Evolutionary conservation across 1,140 invertebrate genomes (phyloP), one percentile per base, ranked within the genome.

Genomic region (Hylaeus volcanicus): DNA sequence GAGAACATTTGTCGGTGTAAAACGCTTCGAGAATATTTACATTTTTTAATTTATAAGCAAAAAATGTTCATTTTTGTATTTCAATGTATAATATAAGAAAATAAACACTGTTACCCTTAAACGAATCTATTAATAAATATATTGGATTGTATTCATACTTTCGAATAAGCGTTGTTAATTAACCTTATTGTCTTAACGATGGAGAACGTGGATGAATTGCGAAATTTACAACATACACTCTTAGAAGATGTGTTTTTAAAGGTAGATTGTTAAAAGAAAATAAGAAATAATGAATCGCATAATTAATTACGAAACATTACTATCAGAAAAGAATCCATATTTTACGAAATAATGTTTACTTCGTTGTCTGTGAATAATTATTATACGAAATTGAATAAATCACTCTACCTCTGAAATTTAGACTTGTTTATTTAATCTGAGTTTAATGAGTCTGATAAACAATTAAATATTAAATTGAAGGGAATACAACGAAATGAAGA

Each of bases 401-500:
- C 15, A 5, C 60, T 1, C 82, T 58, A 65, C 5, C 58, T 69
- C n/a, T 55, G 58, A 51, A 4, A 5, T 72, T 43, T 14, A 68
- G 1, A 11, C 43, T 15, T 53, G 51, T 6, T 81, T 64, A 58
- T 26, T 26, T 26, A 26, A 26, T 26, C 26, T 26, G 26, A 26
- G 26, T 26, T 26, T 26, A 26, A 26, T 26, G 26, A 26, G 26
- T 26, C 26, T 26, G 26, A 26, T 26, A 26, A 26, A 26, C 26
- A 41, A 65, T 45, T 69, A 65, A 69, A 55, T 41, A 26, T 26
- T 26, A 26, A 26, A 26, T 55, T 88, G 37, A 56, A 93, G 92
- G 86, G 74, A n/a, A 81, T 94, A 5, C 69, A 89, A 73, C 73
- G 80, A 74, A 94, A 93, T 83, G 88, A 91, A 41, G 74, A 89